Percentiles rank a stretch among this genome's conserved stretches.
Evolutionary conservation across 2,113 vertebrate species (phyloP).

Genomic region (Jacana jacana): DNA sequence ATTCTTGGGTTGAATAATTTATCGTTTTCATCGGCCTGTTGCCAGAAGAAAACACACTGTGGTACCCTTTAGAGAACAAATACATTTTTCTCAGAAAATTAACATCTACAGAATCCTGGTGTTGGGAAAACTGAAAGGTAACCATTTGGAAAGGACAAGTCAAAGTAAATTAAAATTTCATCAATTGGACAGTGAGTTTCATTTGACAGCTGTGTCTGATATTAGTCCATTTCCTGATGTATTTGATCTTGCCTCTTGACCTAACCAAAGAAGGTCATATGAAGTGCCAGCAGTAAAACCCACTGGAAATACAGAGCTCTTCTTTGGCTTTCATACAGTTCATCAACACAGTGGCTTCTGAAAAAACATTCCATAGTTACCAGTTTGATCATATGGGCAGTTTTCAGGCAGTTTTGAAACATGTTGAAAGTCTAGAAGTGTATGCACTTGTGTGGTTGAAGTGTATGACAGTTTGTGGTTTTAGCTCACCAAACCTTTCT

Average conservation of each 20-base stretch:
- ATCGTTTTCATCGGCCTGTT: constrained; percentile 49
- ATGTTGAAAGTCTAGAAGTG: not conserved
- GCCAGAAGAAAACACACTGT: constrained; percentile 23
- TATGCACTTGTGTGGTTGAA: too few relatives aligned
- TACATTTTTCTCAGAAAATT: constrained; percentile 41
- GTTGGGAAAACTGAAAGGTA: not conserved
- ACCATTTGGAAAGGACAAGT: constrained; percentile 8
- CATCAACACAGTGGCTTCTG: not conserved
- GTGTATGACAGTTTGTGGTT: not conserved
- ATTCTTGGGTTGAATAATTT: constrained; percentile 36
- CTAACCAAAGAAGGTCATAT: not conserved
- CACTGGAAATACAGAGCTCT: not conserved
- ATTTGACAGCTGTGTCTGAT: not conserved
- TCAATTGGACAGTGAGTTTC: not conserved
- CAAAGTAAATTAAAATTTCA: constrained; percentile 50
- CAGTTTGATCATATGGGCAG: not conserved
- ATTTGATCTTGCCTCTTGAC: constrained; percentile 5
- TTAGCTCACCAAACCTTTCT: not conserved
- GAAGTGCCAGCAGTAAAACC: not conserved
- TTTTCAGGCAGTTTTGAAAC: not conserved
- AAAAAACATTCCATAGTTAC: not conserved
- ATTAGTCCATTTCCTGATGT: not conserved
- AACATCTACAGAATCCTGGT: not conserved
- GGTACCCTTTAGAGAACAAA: constrained; percentile 33
- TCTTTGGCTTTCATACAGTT: not conserved